phyloP scores from a whole-genome alignment of 2,113 vertebrate genomes.

The Gallinago jamesoni region DNA sequence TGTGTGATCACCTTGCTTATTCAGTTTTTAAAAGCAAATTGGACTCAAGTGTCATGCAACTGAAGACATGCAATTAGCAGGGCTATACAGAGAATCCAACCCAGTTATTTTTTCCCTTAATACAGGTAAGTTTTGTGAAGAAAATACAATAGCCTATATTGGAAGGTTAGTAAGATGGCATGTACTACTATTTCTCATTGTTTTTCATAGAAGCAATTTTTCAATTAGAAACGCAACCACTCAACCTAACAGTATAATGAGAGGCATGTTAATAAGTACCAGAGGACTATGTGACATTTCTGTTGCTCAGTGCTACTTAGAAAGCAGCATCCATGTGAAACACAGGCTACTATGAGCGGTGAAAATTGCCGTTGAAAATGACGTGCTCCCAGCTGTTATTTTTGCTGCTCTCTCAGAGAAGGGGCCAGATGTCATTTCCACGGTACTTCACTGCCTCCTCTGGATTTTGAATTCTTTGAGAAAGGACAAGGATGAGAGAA shows the following conservation, averaged over 20 bases:
- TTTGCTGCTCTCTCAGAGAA: not conserved
- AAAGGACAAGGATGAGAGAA: not conserved
- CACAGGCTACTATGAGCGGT: not conserved
- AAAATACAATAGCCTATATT: not conserved
- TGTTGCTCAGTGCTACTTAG: constrained; percentile 7
- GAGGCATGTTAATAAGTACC: constrained; percentile 59
- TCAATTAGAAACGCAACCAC: constrained; percentile 45
- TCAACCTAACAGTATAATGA: constrained; percentile 20
- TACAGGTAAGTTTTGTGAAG: not conserved
- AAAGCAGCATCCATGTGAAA: constrained; percentile 14
- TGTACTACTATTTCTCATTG: not conserved
- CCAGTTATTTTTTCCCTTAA: not conserved
- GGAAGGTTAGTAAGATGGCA: not conserved
- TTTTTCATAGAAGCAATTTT: constrained; percentile 30
- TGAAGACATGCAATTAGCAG: not conserved
- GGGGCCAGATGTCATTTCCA: not conserved
- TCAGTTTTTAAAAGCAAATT: not conserved
- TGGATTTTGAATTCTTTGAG: not conserved
- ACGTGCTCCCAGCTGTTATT: constrained; percentile 18
- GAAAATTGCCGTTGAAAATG: constrained; percentile 7
- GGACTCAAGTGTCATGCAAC: not conserved
- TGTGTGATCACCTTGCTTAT: not conserved
- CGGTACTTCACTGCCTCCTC: not conserved
- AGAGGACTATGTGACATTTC: constrained; percentile 17
- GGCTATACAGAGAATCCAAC: not conserved